A percentile compares a stretch with the other conserved stretches of the same genome.
These are phyloP conservation scores for Cinclus cinclus DNA, from an alignment of 2,113 vertebrate genomes.

Conservation along the genomic window DNA sequence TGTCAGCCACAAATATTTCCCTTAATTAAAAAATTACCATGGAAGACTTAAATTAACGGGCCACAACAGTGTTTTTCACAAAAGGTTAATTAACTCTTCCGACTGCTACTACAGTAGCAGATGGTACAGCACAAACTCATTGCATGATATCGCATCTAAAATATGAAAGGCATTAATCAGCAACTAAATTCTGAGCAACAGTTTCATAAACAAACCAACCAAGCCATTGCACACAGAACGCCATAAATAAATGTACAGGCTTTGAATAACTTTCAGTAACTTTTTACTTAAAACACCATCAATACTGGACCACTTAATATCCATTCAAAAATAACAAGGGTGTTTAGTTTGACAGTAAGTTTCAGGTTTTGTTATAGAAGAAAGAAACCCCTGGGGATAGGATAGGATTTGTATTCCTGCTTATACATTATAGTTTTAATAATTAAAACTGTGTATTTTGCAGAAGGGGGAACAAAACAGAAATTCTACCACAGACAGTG, in stretches of 20 bases:
- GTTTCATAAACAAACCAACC: neutral
- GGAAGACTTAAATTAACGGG: neutral
- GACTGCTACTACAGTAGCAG: neutral
- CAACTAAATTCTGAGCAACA: neutral
- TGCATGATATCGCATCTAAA: neutral
- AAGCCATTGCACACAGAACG: neutral
- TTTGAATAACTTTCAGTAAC: neutral
- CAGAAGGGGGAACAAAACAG: neutral
- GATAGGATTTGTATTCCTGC: neutral
- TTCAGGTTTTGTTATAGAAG: neutral
- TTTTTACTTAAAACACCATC: neutral
- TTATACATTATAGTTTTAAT: neutral
- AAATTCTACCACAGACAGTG: neutral
- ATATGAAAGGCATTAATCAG: neutral
- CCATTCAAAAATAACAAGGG: neutral
- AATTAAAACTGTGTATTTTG: neutral
- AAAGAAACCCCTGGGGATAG: fast-evolving
- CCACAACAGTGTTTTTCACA: neutral
- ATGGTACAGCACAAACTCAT: neutral
- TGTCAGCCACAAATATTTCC: neutral
- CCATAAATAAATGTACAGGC: neutral
- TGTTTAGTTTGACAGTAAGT: neutral
- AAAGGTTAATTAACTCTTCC: neutral
- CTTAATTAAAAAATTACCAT: neutral
- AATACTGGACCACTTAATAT: neutral